A percentile compares a stretch with the other conserved stretches of the same genome.
phyloP scores from a whole-genome alignment of 1,140 invertebrate species.

The Campoletis sonorensis region DNA sequence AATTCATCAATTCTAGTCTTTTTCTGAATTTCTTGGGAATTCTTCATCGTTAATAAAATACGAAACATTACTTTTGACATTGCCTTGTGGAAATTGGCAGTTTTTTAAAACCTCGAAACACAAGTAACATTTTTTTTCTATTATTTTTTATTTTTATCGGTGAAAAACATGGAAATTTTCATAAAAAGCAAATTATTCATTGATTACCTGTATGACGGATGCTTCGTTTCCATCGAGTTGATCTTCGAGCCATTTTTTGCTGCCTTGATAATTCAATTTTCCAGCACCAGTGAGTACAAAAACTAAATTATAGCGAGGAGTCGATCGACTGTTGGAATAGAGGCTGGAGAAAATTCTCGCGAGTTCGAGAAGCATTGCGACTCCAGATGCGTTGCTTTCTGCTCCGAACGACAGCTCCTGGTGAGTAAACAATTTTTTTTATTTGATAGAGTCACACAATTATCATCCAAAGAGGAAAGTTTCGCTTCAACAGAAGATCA shows the following conservation, averaged over 20 bases:
- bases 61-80: slow-evolving; percentile 16
- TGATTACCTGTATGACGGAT: slow-evolving; percentile 83
- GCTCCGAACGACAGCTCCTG: slow-evolving; percentile 90
- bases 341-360: slow-evolving; percentile 93
- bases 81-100: too few relatives aligned
- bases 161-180: not conserved
- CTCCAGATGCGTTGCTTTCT: slow-evolving; percentile 96
- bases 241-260: slow-evolving; percentile 97
- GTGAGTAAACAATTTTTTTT: slow-evolving; percentile 10
- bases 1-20: too few relatives aligned
- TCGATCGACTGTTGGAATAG: slow-evolving; percentile 88
- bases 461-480: not conserved
- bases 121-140: too few relatives aligned
- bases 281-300: slow-evolving; percentile 95
- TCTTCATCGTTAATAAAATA: not conserved
- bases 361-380: slow-evolving; percentile 92
- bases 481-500: too few relatives aligned
- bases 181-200: not conserved
- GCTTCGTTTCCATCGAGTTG: slow-evolving; percentile 88
- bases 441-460: too few relatives aligned
- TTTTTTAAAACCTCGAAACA: slow-evolving; percentile 13
- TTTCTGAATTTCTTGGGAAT: too few relatives aligned
- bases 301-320: slow-evolving; percentile 91
- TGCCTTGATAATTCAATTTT: slow-evolving; percentile 96
- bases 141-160: slow-evolving; percentile 36